Conservation (phyloP, 2,888 invertebrate species). For the Eilema griseolum region DNA sequence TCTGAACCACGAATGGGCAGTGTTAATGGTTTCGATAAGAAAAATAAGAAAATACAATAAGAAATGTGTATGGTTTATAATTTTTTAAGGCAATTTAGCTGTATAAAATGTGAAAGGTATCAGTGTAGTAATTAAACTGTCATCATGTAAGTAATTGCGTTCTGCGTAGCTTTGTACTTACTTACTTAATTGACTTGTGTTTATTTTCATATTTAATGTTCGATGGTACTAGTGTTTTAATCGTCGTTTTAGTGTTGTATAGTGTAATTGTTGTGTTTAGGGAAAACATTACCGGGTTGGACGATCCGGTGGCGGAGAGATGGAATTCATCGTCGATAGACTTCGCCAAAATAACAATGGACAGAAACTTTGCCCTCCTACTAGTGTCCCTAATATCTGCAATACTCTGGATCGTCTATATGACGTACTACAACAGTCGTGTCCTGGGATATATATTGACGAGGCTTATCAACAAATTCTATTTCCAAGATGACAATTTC, state of each 20-base stretch:
- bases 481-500: slow-evolving; percentile 94
- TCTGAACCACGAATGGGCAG: slow-evolving; percentile 60
- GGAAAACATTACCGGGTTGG: slow-evolving; percentile 72
- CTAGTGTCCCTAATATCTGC: slow-evolving; percentile 94
- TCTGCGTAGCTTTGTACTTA: slow-evolving; percentile 61
- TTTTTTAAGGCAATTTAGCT: slow-evolving; percentile 52
- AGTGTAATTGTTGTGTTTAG: slow-evolving; percentile 62
- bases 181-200: slow-evolving; percentile 60
- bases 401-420: slow-evolving; percentile 97
- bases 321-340: slow-evolving; percentile 89
- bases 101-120: slow-evolving; percentile 71
- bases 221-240: slow-evolving; percentile 52
- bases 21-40: slow-evolving; percentile 64
- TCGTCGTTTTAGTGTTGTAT: slow-evolving; percentile 40
- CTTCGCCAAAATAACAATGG: slow-evolving; percentile 90
- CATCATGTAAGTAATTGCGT: slow-evolving; percentile 72
- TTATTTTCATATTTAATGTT: slow-evolving; percentile 57
- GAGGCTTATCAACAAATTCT: slow-evolving; percentile 94
- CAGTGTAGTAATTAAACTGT: slow-evolving; percentile 54
- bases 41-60: slow-evolving; percentile 55
- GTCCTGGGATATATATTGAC: slow-evolving; percentile 96
- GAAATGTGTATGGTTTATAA: slow-evolving; percentile 63
- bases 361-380: slow-evolving; percentile 91
- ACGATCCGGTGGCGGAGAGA: slow-evolving; percentile 76
- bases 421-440: slow-evolving; percentile 97